These are phyloP conservation scores for Drosophila ambigua DNA, from an alignment of 1,140 invertebrate species.

Conservation along the genomic window DNA sequence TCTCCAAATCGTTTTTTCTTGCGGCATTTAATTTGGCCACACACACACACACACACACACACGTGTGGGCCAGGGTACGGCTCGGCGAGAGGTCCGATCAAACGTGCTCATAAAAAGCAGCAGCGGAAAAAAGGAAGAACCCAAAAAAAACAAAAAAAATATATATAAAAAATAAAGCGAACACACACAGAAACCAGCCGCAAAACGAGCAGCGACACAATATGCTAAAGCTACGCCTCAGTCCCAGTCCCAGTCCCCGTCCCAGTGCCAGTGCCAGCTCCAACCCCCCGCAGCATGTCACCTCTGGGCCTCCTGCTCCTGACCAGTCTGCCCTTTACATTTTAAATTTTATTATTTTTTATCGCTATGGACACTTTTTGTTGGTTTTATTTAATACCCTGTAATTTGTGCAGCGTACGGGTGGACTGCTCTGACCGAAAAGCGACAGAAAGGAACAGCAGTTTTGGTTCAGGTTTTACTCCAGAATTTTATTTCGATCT, in stretches of 20 bases:
- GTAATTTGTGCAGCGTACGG: too few relatives aligned
- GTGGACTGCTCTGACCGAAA: too few relatives aligned
- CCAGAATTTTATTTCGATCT: too few relatives aligned
- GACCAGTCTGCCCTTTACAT: slow-evolving; percentile 42
- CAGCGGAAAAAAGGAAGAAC: slow-evolving; percentile 21
- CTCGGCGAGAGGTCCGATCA: slow-evolving; percentile 35
- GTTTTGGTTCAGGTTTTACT: too few relatives aligned
- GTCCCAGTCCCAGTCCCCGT: too few relatives aligned
- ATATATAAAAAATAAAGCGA: slow-evolving; percentile 1
- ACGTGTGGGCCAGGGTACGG: not conserved
- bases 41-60: slow-evolving; percentile 5
- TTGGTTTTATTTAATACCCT: too few relatives aligned
- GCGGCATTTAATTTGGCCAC: slow-evolving; percentile 56
- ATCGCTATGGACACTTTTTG: slow-evolving; percentile 55
- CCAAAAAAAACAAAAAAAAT: slow-evolving; percentile 2
- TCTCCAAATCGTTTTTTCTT: slow-evolving; percentile 46
- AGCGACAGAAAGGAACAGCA: too few relatives aligned
- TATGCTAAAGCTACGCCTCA: slow-evolving; percentile 47
- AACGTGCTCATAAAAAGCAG: slow-evolving; percentile 49
- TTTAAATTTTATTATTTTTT: slow-evolving; percentile 76
- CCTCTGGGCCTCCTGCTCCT: slow-evolving; percentile 2
- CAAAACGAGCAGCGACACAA: slow-evolving; percentile 76
- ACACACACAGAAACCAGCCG: slow-evolving; percentile 49
- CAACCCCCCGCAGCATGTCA: not conserved
- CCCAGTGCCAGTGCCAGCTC: too few relatives aligned